Evolutionary conservation across 2,797 vertebrate species (phyloP), one percentile per base, ranked within the genome.

Genomic region (Macrochelys suwanniensis): DNA sequence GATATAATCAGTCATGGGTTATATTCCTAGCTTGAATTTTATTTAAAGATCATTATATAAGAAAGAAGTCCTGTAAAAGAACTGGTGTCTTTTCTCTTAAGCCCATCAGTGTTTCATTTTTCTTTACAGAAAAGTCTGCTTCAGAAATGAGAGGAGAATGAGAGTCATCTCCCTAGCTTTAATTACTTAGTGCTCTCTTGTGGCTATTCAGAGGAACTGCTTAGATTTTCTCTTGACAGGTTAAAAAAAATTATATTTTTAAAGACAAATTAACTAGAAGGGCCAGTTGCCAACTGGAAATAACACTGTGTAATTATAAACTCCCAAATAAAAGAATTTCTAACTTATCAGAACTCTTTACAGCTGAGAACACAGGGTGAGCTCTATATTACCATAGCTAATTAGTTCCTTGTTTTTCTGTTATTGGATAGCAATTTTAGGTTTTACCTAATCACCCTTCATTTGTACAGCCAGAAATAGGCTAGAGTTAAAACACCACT

Each of bases 181-280:
- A 97, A 98, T 97, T 98, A 97, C 97, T 97, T 98, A 98, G 13
- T 98, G 98, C 98, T 98, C 98, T 98, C 98, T 98, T 97, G 98
- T 98, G 98, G 98, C 95, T 97, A 97, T 89, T 96, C 10, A 8
- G 95, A 96, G 97, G 98, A 98, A 98, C 89, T 98, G 98, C 98
- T 89, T 80, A 0, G 10, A 11, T 28, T 82, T n/a, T 54, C 56
- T 78, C 17, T 47, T 33, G 1, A 13, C 81, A 42, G 77, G 68
- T 92, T 77, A 0, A 1, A 9, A 9, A 77, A 2, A 85, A 0
- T 59, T 26, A 13, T 16, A 76, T 3, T 89, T 57, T 2, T 76
- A 3, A 37, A 47, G 87, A 33, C 56, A 47, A 28, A 79, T 1
- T 74, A 23, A 1, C n/a, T 76, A 47, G 6, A 42, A 84, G 51